Evolutionary conservation across 2,888 invertebrate genomes (phyloP).

Genomic region (Pyralis farinalis): DNA sequence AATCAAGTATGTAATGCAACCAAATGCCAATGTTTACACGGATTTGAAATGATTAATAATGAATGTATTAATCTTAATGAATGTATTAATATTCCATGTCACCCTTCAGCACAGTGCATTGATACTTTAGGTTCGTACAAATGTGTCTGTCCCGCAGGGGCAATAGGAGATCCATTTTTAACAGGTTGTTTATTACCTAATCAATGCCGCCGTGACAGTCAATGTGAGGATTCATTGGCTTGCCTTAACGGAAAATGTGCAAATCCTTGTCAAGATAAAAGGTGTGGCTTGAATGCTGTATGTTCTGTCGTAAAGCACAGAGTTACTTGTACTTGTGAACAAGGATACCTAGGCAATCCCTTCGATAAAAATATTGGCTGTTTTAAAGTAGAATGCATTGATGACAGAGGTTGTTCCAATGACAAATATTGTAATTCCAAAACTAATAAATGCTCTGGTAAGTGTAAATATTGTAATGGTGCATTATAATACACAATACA

Average conservation of each 20-base stretch:
- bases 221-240: conserved; percentile 88
- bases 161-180: conserved; percentile 86
- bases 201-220: conserved; percentile 86
- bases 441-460: conserved; percentile 89
- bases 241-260: conserved; percentile 89
- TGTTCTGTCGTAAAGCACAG: conserved; percentile 88
- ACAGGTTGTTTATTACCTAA: conserved; percentile 88
- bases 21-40: conserved; percentile 88
- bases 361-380: conserved; percentile 89
- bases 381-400: conserved; percentile 93
- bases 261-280: conserved; percentile 87
- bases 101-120: conserved; percentile 88
- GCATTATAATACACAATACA: too few relatives aligned
- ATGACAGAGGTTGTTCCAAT: conserved; percentile 86
- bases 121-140: conserved; percentile 91
- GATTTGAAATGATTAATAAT: conserved; percentile 86
- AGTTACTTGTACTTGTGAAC: conserved; percentile 88
- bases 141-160: conserved; percentile 89
- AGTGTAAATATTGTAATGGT: conserved; percentile 42
- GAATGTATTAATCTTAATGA: conserved; percentile 93
- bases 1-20: conserved; percentile 89
- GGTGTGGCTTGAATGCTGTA: conserved; percentile 88
- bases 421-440: conserved; percentile 89
- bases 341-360: conserved; percentile 91
- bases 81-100: conserved; percentile 89